Conservation (phyloP, 2,113 vertebrate species). For the Kryptolebias marmoratus region DNA sequence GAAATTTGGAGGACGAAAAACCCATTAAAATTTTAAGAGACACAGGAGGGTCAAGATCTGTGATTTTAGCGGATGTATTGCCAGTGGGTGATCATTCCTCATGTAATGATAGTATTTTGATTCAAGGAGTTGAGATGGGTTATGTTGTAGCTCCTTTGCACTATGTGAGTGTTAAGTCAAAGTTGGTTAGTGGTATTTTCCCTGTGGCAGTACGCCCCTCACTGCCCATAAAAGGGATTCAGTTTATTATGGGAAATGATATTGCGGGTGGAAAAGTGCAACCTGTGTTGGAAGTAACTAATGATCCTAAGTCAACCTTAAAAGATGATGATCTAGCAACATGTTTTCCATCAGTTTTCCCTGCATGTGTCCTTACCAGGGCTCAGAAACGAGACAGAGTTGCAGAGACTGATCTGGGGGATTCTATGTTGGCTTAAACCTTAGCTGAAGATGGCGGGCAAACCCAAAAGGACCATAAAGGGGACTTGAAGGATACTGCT, state of each 20-base stretch:
- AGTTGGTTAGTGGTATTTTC: background rate
- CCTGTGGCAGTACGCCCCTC: background rate
- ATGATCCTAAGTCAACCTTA: background rate
- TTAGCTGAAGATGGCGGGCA: background rate
- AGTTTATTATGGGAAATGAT: constrained; percentile 5
- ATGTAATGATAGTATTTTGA: background rate
- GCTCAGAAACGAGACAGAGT: background rate
- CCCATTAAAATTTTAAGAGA: constrained; percentile 1
- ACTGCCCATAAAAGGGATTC: background rate
- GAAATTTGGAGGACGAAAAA: background rate
- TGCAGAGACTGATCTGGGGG: background rate
- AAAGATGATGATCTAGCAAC: background rate
- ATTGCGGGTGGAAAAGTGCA: background rate
- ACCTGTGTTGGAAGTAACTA: background rate
- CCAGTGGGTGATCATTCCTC: background rate
- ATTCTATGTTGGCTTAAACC: background rate
- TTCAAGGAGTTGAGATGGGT: background rate
- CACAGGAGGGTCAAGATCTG: background rate
- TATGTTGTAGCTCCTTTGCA: background rate
- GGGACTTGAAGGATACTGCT: background rate
- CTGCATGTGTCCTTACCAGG: background rate
- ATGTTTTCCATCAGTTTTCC: background rate
- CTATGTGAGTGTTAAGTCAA: background rate
- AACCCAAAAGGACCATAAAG: background rate
- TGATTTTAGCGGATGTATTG: background rate